phyloP scores from a whole-genome alignment of 2,113 vertebrate genomes.

The Macroglossus sobrinus region DNA sequence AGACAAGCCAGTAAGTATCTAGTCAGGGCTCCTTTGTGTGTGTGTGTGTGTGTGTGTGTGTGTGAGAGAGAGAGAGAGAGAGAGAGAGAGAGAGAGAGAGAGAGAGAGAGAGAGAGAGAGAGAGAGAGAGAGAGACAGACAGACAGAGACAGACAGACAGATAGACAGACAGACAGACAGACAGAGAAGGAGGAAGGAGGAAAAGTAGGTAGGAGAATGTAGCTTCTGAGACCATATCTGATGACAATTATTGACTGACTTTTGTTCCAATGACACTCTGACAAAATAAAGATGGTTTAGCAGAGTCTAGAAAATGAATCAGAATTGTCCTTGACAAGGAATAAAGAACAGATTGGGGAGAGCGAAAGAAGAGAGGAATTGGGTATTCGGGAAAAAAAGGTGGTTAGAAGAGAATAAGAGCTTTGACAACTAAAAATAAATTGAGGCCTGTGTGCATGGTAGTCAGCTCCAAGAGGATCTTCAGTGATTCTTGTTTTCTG shows the following conservation, averaged over 20 bases:
- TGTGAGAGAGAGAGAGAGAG: too few relatives aligned
- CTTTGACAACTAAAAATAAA: background rate
- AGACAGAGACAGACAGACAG: background rate
- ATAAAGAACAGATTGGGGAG: background rate
- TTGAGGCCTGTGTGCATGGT: background rate
- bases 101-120: background rate
- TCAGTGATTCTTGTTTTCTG: background rate
- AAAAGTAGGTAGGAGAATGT: background rate
- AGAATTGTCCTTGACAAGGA: background rate
- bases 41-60: background rate
- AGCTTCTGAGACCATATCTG: background rate
- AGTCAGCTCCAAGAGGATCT: background rate
- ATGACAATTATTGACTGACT: background rate
- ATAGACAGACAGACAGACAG: background rate
- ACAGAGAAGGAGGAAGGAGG: background rate
- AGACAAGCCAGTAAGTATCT: background rate
- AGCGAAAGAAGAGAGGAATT: background rate
- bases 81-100: too few relatives aligned
- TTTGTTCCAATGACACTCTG: background rate
- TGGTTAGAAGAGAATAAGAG: background rate
- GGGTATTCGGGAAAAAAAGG: accelerated
- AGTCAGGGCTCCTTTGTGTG: background rate
- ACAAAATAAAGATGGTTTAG: background rate
- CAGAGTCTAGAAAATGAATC: background rate
- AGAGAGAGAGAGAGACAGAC: background rate